Conservation (phyloP, 2,888 invertebrate species). For the Abscondita cerata region DNA sequence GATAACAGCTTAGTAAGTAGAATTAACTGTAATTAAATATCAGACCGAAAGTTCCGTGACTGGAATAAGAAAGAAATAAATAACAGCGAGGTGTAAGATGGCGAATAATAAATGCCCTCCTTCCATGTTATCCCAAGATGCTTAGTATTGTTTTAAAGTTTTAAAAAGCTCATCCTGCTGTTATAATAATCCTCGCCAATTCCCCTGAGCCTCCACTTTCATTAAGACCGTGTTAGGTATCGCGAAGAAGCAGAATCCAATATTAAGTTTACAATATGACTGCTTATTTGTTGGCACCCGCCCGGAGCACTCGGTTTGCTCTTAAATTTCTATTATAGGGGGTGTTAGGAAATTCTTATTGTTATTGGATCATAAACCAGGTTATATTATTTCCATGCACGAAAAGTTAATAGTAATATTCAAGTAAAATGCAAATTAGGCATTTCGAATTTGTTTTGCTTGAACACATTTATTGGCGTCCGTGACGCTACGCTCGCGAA, state of each 20-base stretch:
- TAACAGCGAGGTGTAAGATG: conserved; percentile 16
- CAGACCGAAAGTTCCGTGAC: conserved; percentile 18
- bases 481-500: not conserved
- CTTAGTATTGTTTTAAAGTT: conserved; percentile 36
- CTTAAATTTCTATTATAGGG: conserved; percentile 35
- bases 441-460: conserved; percentile 17
- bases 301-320: conserved; percentile 37
- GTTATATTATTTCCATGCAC: conserved; percentile 29
- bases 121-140: conserved; percentile 30
- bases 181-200: conserved; percentile 40
- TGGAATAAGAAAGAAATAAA: conserved; percentile 25
- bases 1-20: conserved; percentile 8
- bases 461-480: conserved; percentile 8
- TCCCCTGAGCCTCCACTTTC: conserved; percentile 42
- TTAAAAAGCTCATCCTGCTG: conserved; percentile 36
- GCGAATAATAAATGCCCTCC: conserved; percentile 31
- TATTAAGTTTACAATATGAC: conserved; percentile 46
- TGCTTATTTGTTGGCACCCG: conserved; percentile 41
- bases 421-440: conserved; percentile 27
- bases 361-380: conserved; percentile 37
- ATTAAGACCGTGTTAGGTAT: conserved; percentile 44
- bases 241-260: conserved; percentile 43
- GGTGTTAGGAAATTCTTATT: conserved; percentile 35
- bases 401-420: conserved; percentile 28
- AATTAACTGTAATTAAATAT: conserved; percentile 30